A percentile compares a stretch with the other conserved stretches of the same genome.
These are phyloP conservation scores for Magallana gigas DNA, from an alignment of 1,140 invertebrate species.

Conservation along the genomic window DNA sequence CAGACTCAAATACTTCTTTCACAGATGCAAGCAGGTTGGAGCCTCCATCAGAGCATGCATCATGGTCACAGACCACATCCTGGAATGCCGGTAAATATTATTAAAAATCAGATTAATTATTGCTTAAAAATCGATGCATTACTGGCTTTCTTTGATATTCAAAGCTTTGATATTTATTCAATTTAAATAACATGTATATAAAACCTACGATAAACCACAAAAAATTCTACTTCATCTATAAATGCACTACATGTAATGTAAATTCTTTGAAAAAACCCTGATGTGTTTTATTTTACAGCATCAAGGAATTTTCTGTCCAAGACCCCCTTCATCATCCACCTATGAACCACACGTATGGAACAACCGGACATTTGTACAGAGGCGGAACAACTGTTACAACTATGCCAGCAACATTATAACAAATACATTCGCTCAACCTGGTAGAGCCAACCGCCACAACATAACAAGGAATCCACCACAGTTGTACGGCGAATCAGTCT, in stretches of 20 bases:
- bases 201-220: too few species aligned
- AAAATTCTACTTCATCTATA: too few species aligned
- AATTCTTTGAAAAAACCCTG: too few species aligned
- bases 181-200: too few species aligned
- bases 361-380: conserved; percentile 17
- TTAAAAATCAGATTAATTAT: too few species aligned
- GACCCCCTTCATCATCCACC: not conserved
- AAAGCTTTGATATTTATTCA: too few species aligned
- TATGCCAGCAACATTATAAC: conserved; percentile 49
- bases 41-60: not conserved
- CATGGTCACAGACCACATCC: not conserved
- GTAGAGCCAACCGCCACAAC: conserved; percentile 35
- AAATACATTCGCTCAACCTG: conserved; percentile 54
- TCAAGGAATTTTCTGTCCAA: not conserved
- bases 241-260: too few species aligned
- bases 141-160: too few species aligned
- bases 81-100: not conserved
- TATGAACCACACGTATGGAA: not conserved
- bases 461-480: not conserved
- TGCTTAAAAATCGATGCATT: too few species aligned
- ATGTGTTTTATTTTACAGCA: not conserved
- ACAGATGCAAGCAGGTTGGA: not conserved
- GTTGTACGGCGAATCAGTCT: conserved; percentile 14
- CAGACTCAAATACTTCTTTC: too few species aligned
- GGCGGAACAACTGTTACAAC: conserved; percentile 53